Base-by-base conservation (phyloP, 2,888 invertebrate genomes). In the Hirtodrosophila histrioides region DNA sequence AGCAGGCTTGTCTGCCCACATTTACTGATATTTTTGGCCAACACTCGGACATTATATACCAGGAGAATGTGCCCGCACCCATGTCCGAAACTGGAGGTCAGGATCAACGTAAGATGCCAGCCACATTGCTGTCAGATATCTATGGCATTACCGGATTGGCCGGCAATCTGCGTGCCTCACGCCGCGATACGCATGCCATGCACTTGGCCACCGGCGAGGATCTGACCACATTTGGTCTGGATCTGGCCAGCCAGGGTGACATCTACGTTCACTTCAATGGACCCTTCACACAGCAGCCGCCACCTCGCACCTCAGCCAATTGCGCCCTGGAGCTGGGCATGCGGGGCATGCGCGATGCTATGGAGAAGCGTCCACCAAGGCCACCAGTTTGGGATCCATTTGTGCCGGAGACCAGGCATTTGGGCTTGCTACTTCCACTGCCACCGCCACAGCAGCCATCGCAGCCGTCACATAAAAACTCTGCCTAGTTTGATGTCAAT, bases 201-300 rank as follows among this genome's bases (percentile, higher is more conserved):
- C 69, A 61, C 3, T 24, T 82, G 66, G 60, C 54, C 10, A 66
- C 69, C 7, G 82, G 82, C 9, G 82, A 83, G 49, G 82, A 83
- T 45, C 58, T 83, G 29, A 81, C 82, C 44, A 71, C 67, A 6
- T 84, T 60, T 8, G 82, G 82, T 3, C 53, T 83, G 36, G 82
- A 83, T 40, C 11, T 83, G 61, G 57, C 82, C 17, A 71, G 76
- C 31, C 76, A 71, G 37, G 82, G 85, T 2, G 82, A 83, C 12
- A 86, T 83, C 46, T 84, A 83, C 36, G 82, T 83, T 3, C 78
- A 84, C 23, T 86, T 86, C 49, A 83, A 83, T 53, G 86, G 82
- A 3, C 82, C 82, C 4, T 78, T 86, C 5, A 83, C 86, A 10
- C 70, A 57, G 27, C 63, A 74, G 5, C 57, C 85, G 8, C 64